These are phyloP conservation scores for Celastrina argiolus DNA, from an alignment of 2,888 invertebrate genomes.

Conservation along the genomic window DNA sequence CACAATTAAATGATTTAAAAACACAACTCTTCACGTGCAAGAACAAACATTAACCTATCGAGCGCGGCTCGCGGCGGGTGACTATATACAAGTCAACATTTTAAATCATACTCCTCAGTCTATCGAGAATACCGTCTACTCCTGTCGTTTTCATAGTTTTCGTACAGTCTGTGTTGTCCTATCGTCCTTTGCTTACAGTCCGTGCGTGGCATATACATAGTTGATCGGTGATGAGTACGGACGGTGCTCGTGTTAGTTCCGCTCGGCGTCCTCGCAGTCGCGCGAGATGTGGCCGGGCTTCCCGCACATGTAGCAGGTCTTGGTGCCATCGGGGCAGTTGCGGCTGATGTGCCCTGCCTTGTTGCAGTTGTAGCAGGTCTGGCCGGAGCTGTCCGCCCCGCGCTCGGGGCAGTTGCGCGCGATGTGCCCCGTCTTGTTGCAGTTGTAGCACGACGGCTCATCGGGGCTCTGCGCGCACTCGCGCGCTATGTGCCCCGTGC, in stretches of 20 bases:
- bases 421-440: constrained; percentile 95
- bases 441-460: constrained; percentile 95
- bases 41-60: constrained; percentile 72
- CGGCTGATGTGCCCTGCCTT: constrained; percentile 94
- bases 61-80: constrained; percentile 49
- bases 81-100: constrained; percentile 73
- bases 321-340: constrained; percentile 90
- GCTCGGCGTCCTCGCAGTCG: constrained; percentile 90
- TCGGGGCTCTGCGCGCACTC: constrained; percentile 91
- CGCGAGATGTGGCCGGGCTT: constrained; percentile 94
- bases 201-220: constrained; percentile 74
- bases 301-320: constrained; percentile 95
- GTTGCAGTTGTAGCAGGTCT: constrained; percentile 96
- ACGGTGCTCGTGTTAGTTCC: constrained; percentile 68
- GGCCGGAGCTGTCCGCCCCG: constrained; percentile 81
- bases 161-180: constrained; percentile 63
- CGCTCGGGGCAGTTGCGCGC: constrained; percentile 90
- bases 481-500: constrained; percentile 94
- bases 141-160: constrained; percentile 68
- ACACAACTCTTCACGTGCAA: constrained; percentile 75
- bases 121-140: constrained; percentile 51
- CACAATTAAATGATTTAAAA: constrained; percentile 77
- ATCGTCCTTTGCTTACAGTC: constrained; percentile 76
- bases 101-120: constrained; percentile 64
- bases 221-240: constrained; percentile 47